phyloP scores from a whole-genome alignment of 2,888 invertebrate species.

The Drosophila buzzatii region DNA sequence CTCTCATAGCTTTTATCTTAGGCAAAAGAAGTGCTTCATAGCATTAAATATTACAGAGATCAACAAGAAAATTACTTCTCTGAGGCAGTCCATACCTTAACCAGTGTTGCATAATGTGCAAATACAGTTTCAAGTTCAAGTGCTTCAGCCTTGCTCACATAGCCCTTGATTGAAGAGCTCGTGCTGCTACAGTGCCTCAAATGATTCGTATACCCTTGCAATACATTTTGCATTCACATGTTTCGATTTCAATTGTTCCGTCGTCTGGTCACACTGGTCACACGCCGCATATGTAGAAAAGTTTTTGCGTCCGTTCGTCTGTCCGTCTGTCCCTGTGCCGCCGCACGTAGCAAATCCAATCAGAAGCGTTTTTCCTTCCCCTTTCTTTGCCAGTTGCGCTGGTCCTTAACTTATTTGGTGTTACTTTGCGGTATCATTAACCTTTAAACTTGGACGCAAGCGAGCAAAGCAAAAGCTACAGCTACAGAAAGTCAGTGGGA shows the following conservation, averaged over 20 bases:
- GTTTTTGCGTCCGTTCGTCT: not conserved
- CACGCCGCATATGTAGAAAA: conserved; percentile 20
- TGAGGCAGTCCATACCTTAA: rapidly evolving
- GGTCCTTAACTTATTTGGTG: conserved; percentile 75
- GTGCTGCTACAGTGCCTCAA: conserved; percentile 1
- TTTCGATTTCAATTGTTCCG: conserved; percentile 2
- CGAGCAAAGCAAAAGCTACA: not conserved
- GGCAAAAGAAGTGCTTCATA: not conserved
- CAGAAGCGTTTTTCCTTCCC: conserved; percentile 60
- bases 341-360: conserved; percentile 70
- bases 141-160: not conserved
- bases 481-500: conserved; percentile 10
- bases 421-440: conserved; percentile 77
- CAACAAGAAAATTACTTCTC: no score
- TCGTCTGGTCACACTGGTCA: conserved; percentile 1
- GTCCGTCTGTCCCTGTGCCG: not conserved
- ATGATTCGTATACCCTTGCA: not conserved
- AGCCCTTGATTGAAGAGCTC: no score
- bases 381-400: conserved; percentile 18
- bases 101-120: not conserved
- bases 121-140: not conserved
- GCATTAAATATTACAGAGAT: not conserved
- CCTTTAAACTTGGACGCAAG: conserved; percentile 72
- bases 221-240: not conserved
- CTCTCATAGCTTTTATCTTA: no score